phyloP scores from a whole-genome alignment of 2,113 vertebrate species.

The Vulpes lagopus region DNA sequence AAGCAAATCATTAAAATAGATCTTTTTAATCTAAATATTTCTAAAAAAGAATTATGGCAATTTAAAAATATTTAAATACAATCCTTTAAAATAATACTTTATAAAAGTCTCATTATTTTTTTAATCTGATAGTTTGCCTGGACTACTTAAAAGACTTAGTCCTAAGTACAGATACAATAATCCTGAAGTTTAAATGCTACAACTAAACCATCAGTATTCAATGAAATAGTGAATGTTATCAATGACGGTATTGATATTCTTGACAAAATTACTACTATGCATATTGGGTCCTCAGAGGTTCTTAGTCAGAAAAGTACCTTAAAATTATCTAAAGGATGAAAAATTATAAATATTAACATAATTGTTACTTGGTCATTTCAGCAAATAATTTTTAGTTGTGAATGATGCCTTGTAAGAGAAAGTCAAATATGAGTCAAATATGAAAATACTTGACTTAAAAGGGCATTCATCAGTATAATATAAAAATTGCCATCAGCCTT shows the following conservation, averaged over 20 bases:
- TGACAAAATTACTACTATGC: neutral
- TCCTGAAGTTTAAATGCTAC: neutral
- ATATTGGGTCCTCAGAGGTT: neutral
- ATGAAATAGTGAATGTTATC: neutral
- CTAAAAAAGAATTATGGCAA: neutral
- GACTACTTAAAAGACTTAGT: neutral
- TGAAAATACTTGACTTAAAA: neutral
- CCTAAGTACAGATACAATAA: neutral
- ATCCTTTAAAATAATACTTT: neutral
- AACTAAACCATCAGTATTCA: neutral
- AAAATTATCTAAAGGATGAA: neutral
- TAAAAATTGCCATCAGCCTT: neutral
- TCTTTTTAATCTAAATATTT: neutral
- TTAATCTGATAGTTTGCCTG: neutral
- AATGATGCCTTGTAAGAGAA: neutral
- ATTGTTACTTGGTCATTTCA: neutral
- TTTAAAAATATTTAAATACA: neutral
- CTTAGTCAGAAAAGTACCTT: slow-evolving; percentile 4
- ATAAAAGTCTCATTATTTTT: neutral
- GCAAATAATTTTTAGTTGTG: neutral
- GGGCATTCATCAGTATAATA: neutral
- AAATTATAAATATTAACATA: neutral
- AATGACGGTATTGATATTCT: neutral
- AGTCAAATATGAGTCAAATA: neutral
- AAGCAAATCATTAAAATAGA: neutral